Base-by-base conservation (phyloP, 2,888 invertebrate genomes). In the Drosophila basisetae region DNA sequence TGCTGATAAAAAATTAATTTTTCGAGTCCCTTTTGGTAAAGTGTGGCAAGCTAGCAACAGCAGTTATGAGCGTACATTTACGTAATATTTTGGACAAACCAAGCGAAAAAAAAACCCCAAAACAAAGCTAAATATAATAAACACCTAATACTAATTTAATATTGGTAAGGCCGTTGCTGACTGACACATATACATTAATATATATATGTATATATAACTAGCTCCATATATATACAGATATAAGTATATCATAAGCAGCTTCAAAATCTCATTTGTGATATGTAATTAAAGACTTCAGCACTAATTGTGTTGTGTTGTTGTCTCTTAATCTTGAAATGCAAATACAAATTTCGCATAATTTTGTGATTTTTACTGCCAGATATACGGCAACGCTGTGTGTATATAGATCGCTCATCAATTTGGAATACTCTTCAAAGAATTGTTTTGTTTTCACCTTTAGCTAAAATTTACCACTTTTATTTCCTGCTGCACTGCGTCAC, bases 1-100 rank as follows among this genome's bases (percentile, higher is more conserved):
- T 67, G 54, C 62, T 62, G 59, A 68, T 76, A 72, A 60, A 80
- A 67, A 54, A 58, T 71, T 71, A 41, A 71, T 65, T 75, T 62
- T 69, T 64, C 35, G 39, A 61, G 61, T 75, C 61, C 47, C 49
- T 16, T 25, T 61, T 68, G 64, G 55, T 54, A 60, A 37, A 47
- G 25, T 47, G 56, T 37, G 71, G 55, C 22, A 70, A 59, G 35
- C 35, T 30, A 16, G 22, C 25, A 18, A 47, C 16, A 25, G 25
- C 31, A 55, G 16, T 47, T 39, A n/a, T 41, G 10, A 30, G n/a
- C n/a, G 33, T 7, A 22, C 5, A 65, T 69, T 70, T 77, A 70
- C 60, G 71, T 80, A 76, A 78, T 70, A 52, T 64, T 58, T 79
- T 33, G 33, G 33, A 55, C 39, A 50, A 49, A 49, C 4, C 22